Percentiles rank a stretch among this genome's conserved stretches.
phyloP scores from a whole-genome alignment of 2,113 vertebrate species.

The Pterocles burchelli region DNA sequence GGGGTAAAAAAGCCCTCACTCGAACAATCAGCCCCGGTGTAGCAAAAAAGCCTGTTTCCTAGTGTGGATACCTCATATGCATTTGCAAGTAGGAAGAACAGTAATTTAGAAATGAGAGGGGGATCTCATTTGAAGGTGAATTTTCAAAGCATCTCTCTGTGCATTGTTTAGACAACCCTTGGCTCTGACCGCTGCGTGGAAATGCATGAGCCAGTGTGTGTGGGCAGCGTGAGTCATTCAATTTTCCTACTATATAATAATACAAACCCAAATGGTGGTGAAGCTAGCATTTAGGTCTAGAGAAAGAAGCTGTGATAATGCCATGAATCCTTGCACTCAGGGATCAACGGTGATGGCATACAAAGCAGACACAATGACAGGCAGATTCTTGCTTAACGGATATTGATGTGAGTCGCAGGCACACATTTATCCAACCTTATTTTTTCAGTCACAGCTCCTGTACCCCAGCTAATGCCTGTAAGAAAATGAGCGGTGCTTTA shows the following conservation, averaged over 20 bases:
- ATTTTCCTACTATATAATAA: conserved; percentile 55
- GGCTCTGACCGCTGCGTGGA: conserved; percentile 33
- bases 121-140: neutral
- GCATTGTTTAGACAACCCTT: conserved; percentile 43
- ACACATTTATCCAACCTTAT: conserved; percentile 1
- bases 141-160: conserved; percentile 29
- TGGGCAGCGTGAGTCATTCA: conserved; percentile 26
- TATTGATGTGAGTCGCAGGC: neutral
- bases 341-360: conserved; percentile 40
- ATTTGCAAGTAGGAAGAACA: conserved; percentile 9
- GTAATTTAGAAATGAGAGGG: conserved; percentile 25
- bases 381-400: conserved; percentile 10
- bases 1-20: neutral
- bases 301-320: conserved; percentile 65
- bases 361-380: conserved; percentile 55
- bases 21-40: neutral
- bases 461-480: neutral
- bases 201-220: conserved; percentile 23
- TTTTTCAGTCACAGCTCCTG: neutral
- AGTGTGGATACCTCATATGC: neutral
- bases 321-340: conserved; percentile 42
- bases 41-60: neutral
- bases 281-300: conserved; percentile 43
- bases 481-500: neutral
- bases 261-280: conserved; percentile 24